These are phyloP conservation scores for Lonchura striata DNA, from an alignment of 2,113 vertebrate genomes.

Conservation along the genomic window DNA sequence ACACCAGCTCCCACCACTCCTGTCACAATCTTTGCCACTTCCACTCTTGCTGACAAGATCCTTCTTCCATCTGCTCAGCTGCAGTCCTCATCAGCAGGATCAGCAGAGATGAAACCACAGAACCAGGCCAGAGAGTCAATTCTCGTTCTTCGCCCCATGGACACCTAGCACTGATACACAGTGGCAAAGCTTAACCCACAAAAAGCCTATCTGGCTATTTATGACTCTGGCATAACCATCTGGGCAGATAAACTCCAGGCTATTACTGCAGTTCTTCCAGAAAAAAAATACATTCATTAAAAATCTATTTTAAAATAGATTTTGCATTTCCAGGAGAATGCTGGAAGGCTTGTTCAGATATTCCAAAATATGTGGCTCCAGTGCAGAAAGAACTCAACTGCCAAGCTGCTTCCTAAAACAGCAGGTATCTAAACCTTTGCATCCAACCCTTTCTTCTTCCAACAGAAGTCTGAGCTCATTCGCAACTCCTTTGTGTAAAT, in stretches of 20 bases:
- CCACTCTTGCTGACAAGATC: background rate
- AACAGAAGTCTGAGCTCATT: background rate
- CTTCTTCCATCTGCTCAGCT: background rate
- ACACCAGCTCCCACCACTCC: background rate
- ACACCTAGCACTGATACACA: background rate
- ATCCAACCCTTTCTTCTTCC: background rate
- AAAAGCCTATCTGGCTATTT: rapidly evolving
- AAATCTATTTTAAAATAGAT: background rate
- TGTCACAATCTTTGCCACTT: background rate
- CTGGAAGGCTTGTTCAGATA: background rate
- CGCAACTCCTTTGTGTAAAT: background rate
- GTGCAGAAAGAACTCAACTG: background rate
- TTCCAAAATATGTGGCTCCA: background rate
- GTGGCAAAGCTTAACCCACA: background rate
- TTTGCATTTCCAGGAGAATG: background rate
- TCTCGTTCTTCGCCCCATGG: background rate
- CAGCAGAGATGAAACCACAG: background rate
- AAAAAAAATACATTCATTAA: background rate
- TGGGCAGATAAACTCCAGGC: background rate
- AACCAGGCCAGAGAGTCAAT: background rate
- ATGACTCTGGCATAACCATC: background rate
- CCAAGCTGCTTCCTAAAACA: background rate
- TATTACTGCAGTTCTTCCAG: background rate
- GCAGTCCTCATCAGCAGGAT: background rate
- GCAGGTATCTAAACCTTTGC: background rate